Evolutionary conservation across 2,113 vertebrate genomes (phyloP).

Genomic region (Scophthalmus maximus): DNA sequence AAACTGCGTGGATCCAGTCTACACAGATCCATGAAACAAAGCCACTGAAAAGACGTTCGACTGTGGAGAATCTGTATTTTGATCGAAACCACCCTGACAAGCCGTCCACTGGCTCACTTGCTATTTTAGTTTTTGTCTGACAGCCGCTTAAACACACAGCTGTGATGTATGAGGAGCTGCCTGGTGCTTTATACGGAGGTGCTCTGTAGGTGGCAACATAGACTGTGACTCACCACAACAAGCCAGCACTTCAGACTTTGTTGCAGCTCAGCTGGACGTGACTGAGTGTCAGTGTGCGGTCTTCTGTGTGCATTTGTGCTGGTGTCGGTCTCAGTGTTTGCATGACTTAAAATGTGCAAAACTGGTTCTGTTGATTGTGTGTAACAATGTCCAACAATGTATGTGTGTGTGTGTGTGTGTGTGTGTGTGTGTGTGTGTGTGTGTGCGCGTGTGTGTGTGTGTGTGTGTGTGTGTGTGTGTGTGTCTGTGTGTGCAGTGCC

Average conservation of each 20-base stretch:
- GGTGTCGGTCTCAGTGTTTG: background rate
- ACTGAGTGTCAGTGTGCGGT: background rate
- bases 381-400: background rate
- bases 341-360: background rate
- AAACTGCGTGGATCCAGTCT: too few relatives aligned
- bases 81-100: background rate
- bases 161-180: conserved; percentile 20
- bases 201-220: conserved; percentile 76
- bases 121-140: background rate
- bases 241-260: conserved; percentile 6
- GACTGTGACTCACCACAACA: conserved; percentile 49
- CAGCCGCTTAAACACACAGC: background rate
- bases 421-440: background rate
- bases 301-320: background rate
- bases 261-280: background rate
- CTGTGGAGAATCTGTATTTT: background rate
- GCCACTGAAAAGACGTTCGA: background rate
- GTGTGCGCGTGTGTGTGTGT: background rate
- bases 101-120: conserved; percentile 5
- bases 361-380: background rate
- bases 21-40: too few relatives aligned
- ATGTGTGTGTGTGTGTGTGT: background rate
- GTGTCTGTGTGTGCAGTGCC: background rate
- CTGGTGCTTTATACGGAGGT: conserved; percentile 41
- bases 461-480: background rate